Percentiles rank a stretch among this genome's conserved stretches.
phyloP scores from a whole-genome alignment of 2,797 vertebrate species.

The Oreortyx pictus region DNA sequence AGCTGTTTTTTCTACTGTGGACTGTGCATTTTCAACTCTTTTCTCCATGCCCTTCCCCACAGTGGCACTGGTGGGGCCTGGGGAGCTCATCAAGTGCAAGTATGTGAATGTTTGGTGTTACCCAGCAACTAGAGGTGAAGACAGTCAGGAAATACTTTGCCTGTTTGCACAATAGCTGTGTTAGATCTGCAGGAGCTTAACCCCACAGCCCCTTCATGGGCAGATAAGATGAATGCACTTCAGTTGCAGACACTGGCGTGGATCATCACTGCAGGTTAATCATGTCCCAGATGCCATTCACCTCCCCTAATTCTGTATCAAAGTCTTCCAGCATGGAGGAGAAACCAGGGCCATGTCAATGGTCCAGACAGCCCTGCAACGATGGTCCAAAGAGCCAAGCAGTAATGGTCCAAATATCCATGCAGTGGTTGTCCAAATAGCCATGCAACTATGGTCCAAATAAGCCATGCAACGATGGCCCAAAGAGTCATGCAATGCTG shows the following conservation, averaged over 20 bases:
- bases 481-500: too few relatives aligned
- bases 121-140: slow-evolving; percentile 29
- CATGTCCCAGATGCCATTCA: neutral
- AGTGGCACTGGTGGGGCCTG: neutral
- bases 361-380: neutral
- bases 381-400: too few relatives aligned
- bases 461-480: fast-evolving
- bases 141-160: neutral
- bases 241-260: neutral
- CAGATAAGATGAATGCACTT: neutral
- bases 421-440: too few relatives aligned
- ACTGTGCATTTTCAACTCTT: neutral
- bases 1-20: neutral
- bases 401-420: too few relatives aligned
- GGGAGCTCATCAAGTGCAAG: neutral
- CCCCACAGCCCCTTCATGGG: neutral
- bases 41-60: neutral
- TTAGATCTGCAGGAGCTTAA: neutral
- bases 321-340: fast-evolving
- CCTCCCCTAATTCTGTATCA: neutral
- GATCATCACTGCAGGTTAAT: neutral
- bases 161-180: slow-evolving; percentile 30
- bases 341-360: fast-evolving
- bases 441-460: too few relatives aligned
- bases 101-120: neutral